Base-by-base conservation (phyloP, 2,113 vertebrate genomes). In the Psophia crepitans region DNA sequence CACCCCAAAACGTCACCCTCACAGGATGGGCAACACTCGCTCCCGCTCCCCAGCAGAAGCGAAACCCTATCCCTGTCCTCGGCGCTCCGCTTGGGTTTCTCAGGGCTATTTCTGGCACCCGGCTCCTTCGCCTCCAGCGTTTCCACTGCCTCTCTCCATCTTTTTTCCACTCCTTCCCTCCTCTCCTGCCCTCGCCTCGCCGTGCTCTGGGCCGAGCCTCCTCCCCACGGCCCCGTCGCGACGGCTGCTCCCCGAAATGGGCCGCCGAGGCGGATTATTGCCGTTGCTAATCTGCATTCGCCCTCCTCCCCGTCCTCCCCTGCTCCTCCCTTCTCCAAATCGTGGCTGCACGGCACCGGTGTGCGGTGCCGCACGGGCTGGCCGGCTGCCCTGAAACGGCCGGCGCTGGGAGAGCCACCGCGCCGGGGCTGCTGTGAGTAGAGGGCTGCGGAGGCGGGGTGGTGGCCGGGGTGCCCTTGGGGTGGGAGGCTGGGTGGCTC, bases 321-420 rank as follows among this genome's bases (percentile, higher is more conserved):
- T 6, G 89, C 96, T 96, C 96, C 96, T 96, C 91, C 95, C 96
- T 89, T 37, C 89, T 41, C 46, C 87, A 5, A n/a, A 70, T 48
- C 51, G 37, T 61, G 2, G 78, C 77, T 3, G 63, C 13, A 2
- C 5, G 1, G 44, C 77, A 6, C 61, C 11, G 33, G 39, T 16
- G 77, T 12, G 33, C 41, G n/a, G 87, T 9, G 83, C 66, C 2
- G 63, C 61, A 11, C 73, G 6, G 86, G 41, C 74, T 70, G 76
- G 33, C 51, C 16, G 19, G 44, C 35, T 4, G 1, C 32, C 56
- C 33, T 4, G 26, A 0, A 0, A 14, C 5, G 15, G 32, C 44
- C 48, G 8, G 4, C 54, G 28, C 51, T 3, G 28, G 74, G 46
- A n/a, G 13, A 39, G 60, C 26, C 32, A 0, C 57, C 5, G 35